Conservation (phyloP, 1,140 invertebrate genomes). For the Apocrypta bakeri region DNA sequence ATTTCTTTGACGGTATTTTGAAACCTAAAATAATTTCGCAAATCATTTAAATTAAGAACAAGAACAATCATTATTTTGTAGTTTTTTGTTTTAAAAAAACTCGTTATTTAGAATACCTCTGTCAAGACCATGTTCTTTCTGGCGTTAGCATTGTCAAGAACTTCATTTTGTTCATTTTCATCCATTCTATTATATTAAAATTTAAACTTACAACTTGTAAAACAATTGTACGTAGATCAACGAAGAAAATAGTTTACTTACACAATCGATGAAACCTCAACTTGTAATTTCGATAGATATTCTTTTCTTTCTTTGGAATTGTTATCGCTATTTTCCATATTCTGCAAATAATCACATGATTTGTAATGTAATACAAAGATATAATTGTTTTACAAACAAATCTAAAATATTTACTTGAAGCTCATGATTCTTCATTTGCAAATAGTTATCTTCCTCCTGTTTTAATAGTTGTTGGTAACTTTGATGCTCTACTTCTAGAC, state of each 20-base stretch:
- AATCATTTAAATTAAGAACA: no score
- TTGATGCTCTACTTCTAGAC: conserved; percentile 1
- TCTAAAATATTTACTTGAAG: conserved; percentile 2
- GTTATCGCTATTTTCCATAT: conserved; percentile 5
- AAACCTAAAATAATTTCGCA: conserved; percentile 3
- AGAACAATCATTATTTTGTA: no score
- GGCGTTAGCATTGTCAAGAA: neutral
- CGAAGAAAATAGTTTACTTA: conserved; percentile 10
- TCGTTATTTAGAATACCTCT: conserved; percentile 19
- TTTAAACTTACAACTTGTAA: neutral
- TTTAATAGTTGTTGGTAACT: neutral
- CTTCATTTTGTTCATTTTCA: neutral
- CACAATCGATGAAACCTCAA: neutral
- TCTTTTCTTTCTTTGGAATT: conserved; percentile 2
- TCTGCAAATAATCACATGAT: neutral
- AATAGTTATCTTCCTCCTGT: conserved; percentile 12
- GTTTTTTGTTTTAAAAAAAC: no score
- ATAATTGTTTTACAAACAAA: neutral
- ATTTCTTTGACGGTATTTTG: neutral
- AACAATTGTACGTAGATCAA: neutral
- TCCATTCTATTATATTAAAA: conserved; percentile 14
- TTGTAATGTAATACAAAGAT: neutral
- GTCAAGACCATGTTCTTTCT: neutral
- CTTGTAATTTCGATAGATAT: neutral
- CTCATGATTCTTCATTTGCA: conserved; percentile 7